These are phyloP conservation scores for Thymelicus sylvestris DNA, from an alignment of 2,888 invertebrate genomes.

Conservation along the genomic window DNA sequence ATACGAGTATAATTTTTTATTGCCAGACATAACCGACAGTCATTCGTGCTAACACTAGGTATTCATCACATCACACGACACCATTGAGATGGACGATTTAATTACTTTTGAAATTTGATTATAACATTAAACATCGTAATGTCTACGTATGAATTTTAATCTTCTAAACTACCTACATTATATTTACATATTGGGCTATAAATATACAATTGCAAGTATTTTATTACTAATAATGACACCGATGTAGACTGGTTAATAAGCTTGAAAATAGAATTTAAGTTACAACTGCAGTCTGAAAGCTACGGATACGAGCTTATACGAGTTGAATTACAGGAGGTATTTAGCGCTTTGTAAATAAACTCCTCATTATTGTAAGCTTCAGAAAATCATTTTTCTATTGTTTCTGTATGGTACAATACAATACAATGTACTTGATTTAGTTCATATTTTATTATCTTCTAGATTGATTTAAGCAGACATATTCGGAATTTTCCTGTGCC, in stretches of 20 bases:
- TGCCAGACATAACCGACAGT: background rate
- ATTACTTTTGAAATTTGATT: background rate
- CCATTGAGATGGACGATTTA: background rate
- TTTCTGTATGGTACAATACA: background rate
- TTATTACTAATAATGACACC: too few relatives aligned
- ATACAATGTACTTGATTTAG: background rate
- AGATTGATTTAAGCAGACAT: background rate
- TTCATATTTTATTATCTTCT: constrained; percentile 1
- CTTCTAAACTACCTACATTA: background rate
- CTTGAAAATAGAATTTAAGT: too few relatives aligned
- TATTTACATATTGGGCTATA: background rate
- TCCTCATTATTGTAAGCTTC: background rate
- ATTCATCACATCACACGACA: constrained; percentile 1
- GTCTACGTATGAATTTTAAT: background rate
- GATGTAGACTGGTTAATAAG: too few relatives aligned
- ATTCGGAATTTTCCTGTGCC: background rate
- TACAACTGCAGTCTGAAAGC: background rate
- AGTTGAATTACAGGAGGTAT: constrained; percentile 4
- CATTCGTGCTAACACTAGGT: background rate
- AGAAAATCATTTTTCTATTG: background rate
- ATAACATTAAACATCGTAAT: background rate
- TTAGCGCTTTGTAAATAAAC: background rate
- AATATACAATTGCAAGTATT: background rate
- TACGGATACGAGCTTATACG: constrained; percentile 10
- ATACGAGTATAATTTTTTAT: background rate